Base-by-base conservation (phyloP, 2,888 invertebrate species). In the Chirona hameri region DNA sequence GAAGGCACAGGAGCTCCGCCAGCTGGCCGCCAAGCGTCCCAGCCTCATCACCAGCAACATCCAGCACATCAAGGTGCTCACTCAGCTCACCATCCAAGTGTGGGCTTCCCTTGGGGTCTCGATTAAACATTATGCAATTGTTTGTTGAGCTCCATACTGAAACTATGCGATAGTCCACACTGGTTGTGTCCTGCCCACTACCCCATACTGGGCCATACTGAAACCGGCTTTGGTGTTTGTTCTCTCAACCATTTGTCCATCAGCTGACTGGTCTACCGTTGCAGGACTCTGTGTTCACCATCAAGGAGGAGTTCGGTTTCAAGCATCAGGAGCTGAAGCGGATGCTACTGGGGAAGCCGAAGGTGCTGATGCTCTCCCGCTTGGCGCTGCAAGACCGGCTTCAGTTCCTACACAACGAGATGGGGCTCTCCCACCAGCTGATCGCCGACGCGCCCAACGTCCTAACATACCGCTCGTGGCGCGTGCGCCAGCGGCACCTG, bases 281-380 rank as follows among this genome's bases (percentile, higher is more conserved):
- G 14, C 76, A 76, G 76, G 39, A 21, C 18, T 46, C 46, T 21
- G 39, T 18, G 24, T 76, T 76, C 76, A 76, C 76, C 39, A 76
- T 76, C 18, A 76, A 76, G 46, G 76, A 76, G 46, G 76, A 76
- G 76, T 76, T 76, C 76, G 76, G 76, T 9, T 76, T 76, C n/a
- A 24, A 15, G 5, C 14, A 5, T 46, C 2, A 5, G 1, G 76
- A 76, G 76, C 39, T 76, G 76, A 76, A 46, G 76, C 24, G 7
- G 39, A 76, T 76, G 9, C 46, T 76, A 21, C 76, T 76, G 39
- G 46, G 27, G 39, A 76, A 76, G 76, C 76, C 76, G 5, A 46
- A 27, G 24, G 46, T 76, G 39, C 39, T 39, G 39, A 76, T 24
- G 76, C 21, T 76, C 46, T 39, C 76, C 10, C 76, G 76, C 24